Evolutionary conservation across 1,140 invertebrate species (phyloP).

Genomic region (Paracyclopina nana): DNA sequence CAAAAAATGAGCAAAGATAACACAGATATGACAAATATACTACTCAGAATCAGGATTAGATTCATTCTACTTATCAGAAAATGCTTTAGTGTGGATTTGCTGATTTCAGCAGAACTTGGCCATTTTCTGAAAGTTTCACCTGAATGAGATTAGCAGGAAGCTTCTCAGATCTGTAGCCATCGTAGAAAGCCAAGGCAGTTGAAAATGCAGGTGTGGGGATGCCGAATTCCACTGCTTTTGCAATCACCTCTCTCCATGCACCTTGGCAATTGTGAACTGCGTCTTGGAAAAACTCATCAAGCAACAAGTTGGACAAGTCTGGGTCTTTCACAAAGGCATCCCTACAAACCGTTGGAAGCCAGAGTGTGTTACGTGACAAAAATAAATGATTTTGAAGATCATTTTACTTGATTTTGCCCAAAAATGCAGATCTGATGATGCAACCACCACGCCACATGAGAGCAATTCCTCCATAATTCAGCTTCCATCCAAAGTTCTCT

Average conservation of each 20-base stretch:
- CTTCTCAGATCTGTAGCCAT: constrained; percentile 62
- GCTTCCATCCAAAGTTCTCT: constrained; percentile 68
- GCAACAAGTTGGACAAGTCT: constrained; percentile 62
- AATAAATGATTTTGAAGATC: too few species aligned
- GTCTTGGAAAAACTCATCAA: constrained; percentile 82
- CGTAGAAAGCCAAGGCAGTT: constrained; percentile 87
- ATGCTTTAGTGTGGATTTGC: too few species aligned
- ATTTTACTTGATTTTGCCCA: constrained; percentile 97
- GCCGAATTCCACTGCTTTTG: constrained; percentile 41
- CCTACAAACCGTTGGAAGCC: too few species aligned
- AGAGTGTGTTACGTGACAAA: too few species aligned
- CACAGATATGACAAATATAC: too few species aligned
- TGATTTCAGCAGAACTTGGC: too few species aligned
- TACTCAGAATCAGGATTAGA: too few species aligned
- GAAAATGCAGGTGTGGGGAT: constrained; percentile 80
- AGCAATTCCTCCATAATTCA: constrained; percentile 95
- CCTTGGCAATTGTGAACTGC: constrained; percentile 58
- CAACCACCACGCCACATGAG: constrained; percentile 99
- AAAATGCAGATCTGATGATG: constrained; percentile 76
- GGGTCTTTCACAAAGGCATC: constrained; percentile 82
- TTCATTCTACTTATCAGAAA: too few species aligned
- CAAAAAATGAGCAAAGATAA: too few species aligned
- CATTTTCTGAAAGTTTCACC: too few species aligned
- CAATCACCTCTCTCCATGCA: constrained; percentile 22
- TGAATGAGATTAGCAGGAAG: constrained; percentile 82